These are phyloP conservation scores for Microcaecilia unicolor DNA, from an alignment of 2,797 vertebrate species.

Conservation along the genomic window DNA sequence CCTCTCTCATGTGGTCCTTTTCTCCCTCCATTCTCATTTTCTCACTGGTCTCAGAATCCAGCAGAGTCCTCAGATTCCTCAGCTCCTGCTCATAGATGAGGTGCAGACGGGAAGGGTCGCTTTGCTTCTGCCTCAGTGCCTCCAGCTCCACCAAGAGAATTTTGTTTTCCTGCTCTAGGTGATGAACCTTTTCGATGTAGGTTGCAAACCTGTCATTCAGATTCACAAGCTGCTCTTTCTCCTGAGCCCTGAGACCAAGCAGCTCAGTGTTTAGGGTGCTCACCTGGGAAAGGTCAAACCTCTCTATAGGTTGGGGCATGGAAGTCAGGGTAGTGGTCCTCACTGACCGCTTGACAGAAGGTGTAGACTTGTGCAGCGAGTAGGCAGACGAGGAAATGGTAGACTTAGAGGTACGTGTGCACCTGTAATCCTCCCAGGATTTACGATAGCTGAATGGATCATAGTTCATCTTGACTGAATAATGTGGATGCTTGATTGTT, in stretches of 20 bases:
- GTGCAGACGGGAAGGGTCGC: slow-evolving; percentile 58
- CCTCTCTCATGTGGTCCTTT: too few species aligned
- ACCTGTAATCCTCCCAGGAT: rapidly evolving
- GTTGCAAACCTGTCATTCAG: slow-evolving; percentile 61
- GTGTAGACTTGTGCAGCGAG: rapidly evolving
- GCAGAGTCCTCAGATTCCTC: slow-evolving; percentile 52
- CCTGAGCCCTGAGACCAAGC: slow-evolving; percentile 61
- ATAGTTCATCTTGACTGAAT: background rate
- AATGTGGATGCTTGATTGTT: too few species aligned
- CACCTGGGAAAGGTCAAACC: slow-evolving; percentile 33
- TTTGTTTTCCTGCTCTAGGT: slow-evolving; percentile 67
- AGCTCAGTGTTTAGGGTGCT: slow-evolving; percentile 61
- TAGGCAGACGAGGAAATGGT: background rate
- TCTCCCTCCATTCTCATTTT: too few species aligned
- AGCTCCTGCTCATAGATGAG: slow-evolving; percentile 60
- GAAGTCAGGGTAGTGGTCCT: rapidly evolving
- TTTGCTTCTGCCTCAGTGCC: slow-evolving; percentile 47
- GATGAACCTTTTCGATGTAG: slow-evolving; percentile 69
- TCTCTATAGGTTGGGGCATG: rapidly evolving
- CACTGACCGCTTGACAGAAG: too few species aligned
- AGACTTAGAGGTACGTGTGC: too few species aligned
- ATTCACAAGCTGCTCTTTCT: slow-evolving; percentile 65
- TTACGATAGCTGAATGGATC: rapidly evolving
- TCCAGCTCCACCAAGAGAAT: slow-evolving; percentile 61
- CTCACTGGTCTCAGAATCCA: too few species aligned